Percentiles rank a stretch among this genome's conserved stretches.
phyloP scores from a whole-genome alignment of 2,797 vertebrate genomes.

The Anabacerthia variegaticeps region DNA sequence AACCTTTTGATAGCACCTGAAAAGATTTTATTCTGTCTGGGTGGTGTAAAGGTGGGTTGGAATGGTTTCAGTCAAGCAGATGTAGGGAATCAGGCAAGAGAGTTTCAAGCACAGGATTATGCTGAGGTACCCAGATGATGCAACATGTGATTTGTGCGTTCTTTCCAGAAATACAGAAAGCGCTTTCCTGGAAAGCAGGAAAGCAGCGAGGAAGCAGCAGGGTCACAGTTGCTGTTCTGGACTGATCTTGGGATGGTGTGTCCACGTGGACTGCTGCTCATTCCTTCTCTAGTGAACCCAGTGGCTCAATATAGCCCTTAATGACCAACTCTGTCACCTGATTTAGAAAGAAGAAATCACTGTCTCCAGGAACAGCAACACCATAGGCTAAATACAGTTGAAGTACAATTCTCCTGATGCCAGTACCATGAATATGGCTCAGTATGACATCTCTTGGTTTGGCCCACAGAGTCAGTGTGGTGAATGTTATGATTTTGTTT shows the following conservation, averaged over 20 bases:
- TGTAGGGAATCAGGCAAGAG: rapidly evolving
- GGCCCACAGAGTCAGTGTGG: not conserved
- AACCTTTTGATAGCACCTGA: not conserved
- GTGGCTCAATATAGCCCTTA: not conserved
- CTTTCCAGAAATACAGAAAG: not conserved
- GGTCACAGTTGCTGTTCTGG: not conserved
- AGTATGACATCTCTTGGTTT: not conserved
- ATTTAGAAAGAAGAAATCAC: conserved; percentile 29
- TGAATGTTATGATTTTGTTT: not conserved
- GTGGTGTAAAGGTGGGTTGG: not conserved
- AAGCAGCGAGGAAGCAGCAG: not conserved
- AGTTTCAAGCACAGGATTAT: not conserved
- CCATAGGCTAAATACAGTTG: not conserved
- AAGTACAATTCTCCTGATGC: not conserved
- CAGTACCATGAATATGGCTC: not conserved
- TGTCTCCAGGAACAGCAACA: not conserved
- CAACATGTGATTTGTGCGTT: not conserved
- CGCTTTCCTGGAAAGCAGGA: not conserved
- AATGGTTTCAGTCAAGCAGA: not conserved
- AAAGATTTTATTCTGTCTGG: not conserved
- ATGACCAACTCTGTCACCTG: not conserved
- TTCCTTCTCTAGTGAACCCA: not conserved
- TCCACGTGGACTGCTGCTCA: not conserved
- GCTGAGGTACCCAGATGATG: rapidly evolving
- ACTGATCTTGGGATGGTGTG: not conserved